Conservation (phyloP, 2,888 invertebrate genomes). For the Drosophila borealis region DNA sequence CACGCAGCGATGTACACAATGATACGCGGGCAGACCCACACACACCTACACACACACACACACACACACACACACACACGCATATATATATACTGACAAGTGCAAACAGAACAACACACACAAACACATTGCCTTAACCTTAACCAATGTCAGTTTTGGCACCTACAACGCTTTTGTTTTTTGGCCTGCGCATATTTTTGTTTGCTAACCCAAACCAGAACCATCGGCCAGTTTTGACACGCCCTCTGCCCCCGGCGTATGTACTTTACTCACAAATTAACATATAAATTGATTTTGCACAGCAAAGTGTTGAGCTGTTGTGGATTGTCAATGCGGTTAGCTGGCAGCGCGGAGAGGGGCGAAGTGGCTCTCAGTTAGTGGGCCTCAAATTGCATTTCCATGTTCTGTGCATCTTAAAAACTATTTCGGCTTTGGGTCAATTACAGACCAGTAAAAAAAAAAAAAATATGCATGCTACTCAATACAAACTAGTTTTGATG, state of each 20-base stretch:
- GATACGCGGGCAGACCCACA: constrained; percentile 16
- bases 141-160: constrained; percentile 73
- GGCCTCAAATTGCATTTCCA: constrained; percentile 42
- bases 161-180: constrained; percentile 56
- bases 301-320: constrained; percentile 64
- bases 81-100: constrained; percentile 9
- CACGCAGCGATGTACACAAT: constrained; percentile 35
- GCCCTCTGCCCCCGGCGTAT: constrained; percentile 28
- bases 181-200: constrained; percentile 61
- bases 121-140: constrained; percentile 48
- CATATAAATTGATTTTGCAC: constrained; percentile 79
- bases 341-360: background rate
- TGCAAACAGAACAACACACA: background rate
- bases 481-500: too few species aligned
- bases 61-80: background rate
- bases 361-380: background rate
- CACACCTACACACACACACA: constrained; percentile 11
- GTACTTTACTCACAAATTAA: constrained; percentile 74
- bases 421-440: constrained; percentile 19
- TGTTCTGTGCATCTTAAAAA: constrained; percentile 22
- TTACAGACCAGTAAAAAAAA: constrained; percentile 9
- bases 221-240: constrained; percentile 44
- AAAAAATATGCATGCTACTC: constrained; percentile 1
- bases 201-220: constrained; percentile 36
- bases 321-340: constrained; percentile 54